Evolutionary conservation across 2,888 invertebrate species (phyloP).

Genomic region (Thymelicus acteon): DNA sequence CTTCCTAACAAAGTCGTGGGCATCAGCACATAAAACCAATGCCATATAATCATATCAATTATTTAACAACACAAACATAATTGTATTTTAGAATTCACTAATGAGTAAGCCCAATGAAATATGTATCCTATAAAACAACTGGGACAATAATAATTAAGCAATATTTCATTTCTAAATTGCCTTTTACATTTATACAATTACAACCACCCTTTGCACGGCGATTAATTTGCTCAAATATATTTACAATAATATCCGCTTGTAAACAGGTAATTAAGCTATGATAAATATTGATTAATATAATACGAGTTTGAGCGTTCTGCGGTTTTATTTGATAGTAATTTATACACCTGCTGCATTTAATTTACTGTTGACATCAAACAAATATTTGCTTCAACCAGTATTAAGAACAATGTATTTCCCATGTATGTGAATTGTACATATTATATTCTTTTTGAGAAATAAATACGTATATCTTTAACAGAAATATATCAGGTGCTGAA

Average conservation of each 20-base stretch:
- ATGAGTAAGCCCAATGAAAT: slow-evolving; percentile 2
- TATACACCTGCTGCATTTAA: no score
- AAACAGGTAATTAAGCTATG: slow-evolving; percentile 13
- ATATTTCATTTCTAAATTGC: slow-evolving; percentile 19
- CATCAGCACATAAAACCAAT: no score
- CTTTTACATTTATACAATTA: slow-evolving; percentile 15
- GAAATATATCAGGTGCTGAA: no score
- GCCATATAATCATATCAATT: background rate
- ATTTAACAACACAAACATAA: background rate
- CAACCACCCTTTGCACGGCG: background rate
- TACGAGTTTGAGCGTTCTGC: background rate
- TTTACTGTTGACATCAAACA: no score
- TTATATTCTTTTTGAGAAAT: no score
- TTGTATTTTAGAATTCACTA: background rate
- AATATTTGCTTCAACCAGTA: no score
- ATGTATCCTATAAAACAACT: slow-evolving; percentile 7
- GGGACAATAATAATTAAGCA: slow-evolving; percentile 6
- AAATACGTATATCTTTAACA: no score
- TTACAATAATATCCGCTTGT: slow-evolving; percentile 24
- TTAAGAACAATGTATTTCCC: no score
- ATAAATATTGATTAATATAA: slow-evolving; percentile 10
- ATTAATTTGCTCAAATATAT: slow-evolving; percentile 25
- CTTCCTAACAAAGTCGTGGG: no score
- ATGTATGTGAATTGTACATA: no score
- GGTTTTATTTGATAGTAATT: no score